These are phyloP conservation scores for Diplodus puntazzo DNA, from an alignment of 2,797 vertebrate species.

Conservation along the genomic window DNA sequence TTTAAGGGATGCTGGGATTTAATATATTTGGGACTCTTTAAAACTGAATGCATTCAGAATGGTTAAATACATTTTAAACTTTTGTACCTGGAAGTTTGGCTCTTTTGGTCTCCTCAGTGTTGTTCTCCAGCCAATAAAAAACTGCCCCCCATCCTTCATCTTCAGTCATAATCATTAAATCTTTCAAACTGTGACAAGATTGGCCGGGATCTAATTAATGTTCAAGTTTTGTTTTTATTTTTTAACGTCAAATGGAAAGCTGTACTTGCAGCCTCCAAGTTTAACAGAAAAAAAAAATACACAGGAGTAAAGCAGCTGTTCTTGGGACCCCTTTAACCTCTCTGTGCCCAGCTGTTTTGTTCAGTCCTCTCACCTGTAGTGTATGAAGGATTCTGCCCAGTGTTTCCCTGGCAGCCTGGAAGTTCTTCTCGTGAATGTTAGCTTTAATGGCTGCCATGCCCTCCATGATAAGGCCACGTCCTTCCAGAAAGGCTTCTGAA, in stretches of 20 bases:
- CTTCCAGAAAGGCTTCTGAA: conserved; percentile 79
- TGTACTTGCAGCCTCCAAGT: too few species aligned
- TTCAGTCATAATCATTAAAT: neutral
- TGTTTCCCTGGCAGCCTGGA: conserved; percentile 79
- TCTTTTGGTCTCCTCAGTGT: too few species aligned
- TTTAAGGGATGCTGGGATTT: too few species aligned
- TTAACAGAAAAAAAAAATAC: too few species aligned
- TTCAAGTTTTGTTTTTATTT: neutral
- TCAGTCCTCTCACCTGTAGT: conserved; percentile 76
- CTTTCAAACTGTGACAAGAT: neutral
- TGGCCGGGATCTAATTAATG: neutral
- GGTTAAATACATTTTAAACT: too few species aligned
- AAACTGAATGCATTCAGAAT: too few species aligned
- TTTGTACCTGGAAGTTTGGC: too few species aligned
- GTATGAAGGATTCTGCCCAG: conserved; percentile 82
- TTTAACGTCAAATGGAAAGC: neutral
- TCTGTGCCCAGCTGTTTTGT: neutral
- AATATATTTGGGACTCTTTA: too few species aligned
- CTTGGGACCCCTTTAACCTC: neutral
- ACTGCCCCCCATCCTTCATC: too few species aligned
- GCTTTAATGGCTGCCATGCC: conserved; percentile 76
- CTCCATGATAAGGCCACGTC: conserved; percentile 74
- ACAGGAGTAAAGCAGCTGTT: too few species aligned
- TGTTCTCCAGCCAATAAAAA: too few species aligned
- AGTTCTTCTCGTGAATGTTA: conserved; percentile 73